Percentiles rank a stretch among this genome's conserved stretches.
These are phyloP conservation scores for Smittia sp. DNA, from an alignment of 2,888 invertebrate species.

Conservation along the genomic window DNA sequence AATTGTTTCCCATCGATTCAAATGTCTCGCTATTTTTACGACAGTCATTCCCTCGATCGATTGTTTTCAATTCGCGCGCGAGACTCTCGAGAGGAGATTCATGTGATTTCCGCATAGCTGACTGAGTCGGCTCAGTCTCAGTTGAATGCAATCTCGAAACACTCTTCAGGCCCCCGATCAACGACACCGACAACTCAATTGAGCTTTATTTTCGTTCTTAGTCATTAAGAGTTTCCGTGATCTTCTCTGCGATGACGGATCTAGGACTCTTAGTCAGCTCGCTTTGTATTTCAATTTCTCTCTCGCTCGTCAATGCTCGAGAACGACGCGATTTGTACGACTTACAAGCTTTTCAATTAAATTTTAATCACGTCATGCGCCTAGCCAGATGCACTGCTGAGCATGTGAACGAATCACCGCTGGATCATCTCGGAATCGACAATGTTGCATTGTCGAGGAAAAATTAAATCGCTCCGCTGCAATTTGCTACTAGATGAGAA, in stretches of 20 bases:
- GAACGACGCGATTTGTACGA: background rate
- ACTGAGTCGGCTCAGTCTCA: background rate
- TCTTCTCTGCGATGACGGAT: background rate
- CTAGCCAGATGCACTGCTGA: background rate
- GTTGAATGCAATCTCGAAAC: background rate
- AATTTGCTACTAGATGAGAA: conserved; percentile 11
- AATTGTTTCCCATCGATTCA: conserved; percentile 17
- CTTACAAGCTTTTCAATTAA: conserved; percentile 4
- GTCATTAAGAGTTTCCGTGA: background rate
- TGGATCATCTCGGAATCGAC: background rate
- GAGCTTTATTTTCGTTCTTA: conserved; percentile 12
- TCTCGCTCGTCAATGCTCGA: background rate
- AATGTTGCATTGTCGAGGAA: background rate
- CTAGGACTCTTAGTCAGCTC: background rate
- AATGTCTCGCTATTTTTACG: conserved; percentile 8
- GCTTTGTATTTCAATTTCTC: background rate
- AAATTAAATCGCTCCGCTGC: conserved; percentile 14
- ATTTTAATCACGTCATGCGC: background rate
- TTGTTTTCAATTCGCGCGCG: background rate
- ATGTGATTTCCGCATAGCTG: conserved; percentile 25
- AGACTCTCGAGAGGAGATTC: background rate
- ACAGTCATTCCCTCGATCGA: conserved; percentile 10
- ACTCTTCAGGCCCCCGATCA: background rate
- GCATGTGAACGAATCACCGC: background rate
- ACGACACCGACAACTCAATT: background rate